These are phyloP conservation scores for Coilia nasus DNA, from an alignment of 2,797 vertebrate genomes.

Conservation along the genomic window DNA sequence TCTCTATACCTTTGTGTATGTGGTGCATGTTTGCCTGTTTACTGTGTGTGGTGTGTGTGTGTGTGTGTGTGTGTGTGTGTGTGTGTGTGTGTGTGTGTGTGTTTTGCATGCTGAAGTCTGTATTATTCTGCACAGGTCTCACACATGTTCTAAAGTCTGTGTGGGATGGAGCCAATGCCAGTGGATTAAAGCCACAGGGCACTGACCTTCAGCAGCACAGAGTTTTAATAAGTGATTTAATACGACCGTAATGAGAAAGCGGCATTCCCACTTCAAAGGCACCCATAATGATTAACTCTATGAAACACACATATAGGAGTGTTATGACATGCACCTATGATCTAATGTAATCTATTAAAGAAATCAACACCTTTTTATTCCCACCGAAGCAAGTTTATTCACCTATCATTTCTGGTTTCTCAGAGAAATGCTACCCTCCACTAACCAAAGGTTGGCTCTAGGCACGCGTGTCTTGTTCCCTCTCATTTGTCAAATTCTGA, in stretches of 20 bases:
- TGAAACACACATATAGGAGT: not conserved
- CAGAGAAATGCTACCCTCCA: too few relatives aligned
- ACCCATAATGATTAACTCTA: not conserved
- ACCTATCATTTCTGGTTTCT: too few relatives aligned
- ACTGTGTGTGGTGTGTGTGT: too few relatives aligned
- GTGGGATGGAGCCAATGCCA: not conserved
- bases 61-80: not conserved
- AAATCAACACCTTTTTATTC: too few relatives aligned
- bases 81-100: too few relatives aligned
- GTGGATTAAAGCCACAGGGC: not conserved
- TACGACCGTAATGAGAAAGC: not conserved
- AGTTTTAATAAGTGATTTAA: not conserved
- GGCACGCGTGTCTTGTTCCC: too few relatives aligned
- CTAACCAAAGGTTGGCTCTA: too few relatives aligned
- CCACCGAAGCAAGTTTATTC: too few relatives aligned
- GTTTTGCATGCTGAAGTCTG: not conserved
- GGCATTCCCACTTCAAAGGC: not conserved
- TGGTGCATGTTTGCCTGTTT: too few relatives aligned
- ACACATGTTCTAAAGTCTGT: not conserved
- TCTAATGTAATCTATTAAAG: not conserved
- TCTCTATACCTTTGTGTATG: too few relatives aligned
- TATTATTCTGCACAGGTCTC: not conserved
- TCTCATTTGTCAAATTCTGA: too few relatives aligned
- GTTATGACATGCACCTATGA: not conserved
- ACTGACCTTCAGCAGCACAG: not conserved